phyloP scores from a whole-genome alignment of 2,113 vertebrate genomes.

The Hemiprocne comata region DNA sequence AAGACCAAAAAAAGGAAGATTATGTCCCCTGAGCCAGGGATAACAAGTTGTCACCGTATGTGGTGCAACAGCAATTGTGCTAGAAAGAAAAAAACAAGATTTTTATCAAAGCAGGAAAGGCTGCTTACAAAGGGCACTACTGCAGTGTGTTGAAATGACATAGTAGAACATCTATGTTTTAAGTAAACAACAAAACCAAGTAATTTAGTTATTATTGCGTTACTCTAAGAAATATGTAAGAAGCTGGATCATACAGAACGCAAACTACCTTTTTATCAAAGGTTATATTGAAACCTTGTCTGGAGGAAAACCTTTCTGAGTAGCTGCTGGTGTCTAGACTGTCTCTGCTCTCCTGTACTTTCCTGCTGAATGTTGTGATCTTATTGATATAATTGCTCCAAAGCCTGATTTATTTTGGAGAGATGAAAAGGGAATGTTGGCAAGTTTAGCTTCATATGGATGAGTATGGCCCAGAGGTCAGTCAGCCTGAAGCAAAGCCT shows the following conservation, averaged over 20 bases:
- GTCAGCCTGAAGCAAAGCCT: not conserved
- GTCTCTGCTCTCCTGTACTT: not conserved
- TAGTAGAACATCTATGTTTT: not conserved
- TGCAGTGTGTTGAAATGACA: not conserved
- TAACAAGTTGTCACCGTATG: not conserved
- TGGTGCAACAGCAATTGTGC: not conserved
- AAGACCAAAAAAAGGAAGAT: not conserved
- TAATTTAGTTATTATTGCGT: not conserved
- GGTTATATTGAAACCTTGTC: not conserved
- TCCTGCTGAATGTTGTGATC: not conserved
- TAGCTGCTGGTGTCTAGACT: not conserved
- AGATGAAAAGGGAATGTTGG: not conserved
- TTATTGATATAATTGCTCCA: not conserved
- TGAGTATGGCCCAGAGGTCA: not conserved
- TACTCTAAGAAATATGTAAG: not conserved
- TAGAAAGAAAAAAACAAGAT: not conserved
- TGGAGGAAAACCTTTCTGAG: not conserved
- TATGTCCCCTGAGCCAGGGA: not conserved
- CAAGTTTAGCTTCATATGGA: not conserved
- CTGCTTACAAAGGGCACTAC: not conserved
- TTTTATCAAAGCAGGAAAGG: not conserved
- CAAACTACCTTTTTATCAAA: not conserved
- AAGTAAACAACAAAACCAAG: not conserved
- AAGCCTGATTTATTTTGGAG: not conserved
- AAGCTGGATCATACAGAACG: not conserved